These are phyloP conservation scores for Notodonta ziczac DNA, from an alignment of 2,888 invertebrate species.

Conservation along the genomic window DNA sequence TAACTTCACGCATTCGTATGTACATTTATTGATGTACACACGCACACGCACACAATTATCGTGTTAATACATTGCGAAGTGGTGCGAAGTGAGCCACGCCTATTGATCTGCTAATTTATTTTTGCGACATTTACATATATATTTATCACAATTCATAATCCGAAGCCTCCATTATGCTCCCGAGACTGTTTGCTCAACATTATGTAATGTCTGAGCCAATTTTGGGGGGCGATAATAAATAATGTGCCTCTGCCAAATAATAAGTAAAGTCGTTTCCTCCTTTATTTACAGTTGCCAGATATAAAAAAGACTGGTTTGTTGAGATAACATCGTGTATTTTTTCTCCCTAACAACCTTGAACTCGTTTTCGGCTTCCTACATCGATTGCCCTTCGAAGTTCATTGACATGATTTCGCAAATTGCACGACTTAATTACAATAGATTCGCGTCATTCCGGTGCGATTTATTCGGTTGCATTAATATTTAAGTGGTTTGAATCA, in stretches of 20 bases:
- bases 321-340: constrained; percentile 15
- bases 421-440: constrained; percentile 1
- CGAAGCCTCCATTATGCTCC: not conserved
- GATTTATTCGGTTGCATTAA: not conserved
- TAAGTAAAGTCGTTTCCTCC: constrained; percentile 5
- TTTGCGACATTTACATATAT: constrained; percentile 8
- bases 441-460: not conserved
- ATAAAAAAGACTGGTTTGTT: constrained; percentile 18
- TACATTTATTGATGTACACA: not conserved
- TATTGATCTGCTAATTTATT: constrained; percentile 13
- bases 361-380: constrained; percentile 15
- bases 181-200: constrained; percentile 6
- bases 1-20: too few species aligned
- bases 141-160: constrained; percentile 5
- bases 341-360: constrained; percentile 19
- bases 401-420: constrained; percentile 13
- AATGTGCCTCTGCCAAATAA: constrained; percentile 13
- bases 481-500: not conserved
- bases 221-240: constrained; percentile 23
- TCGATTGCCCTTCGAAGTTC: constrained; percentile 19
- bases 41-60: constrained; percentile 15
- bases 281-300: constrained; percentile 13
- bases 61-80: constrained; percentile 17
- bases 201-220: constrained; percentile 15
- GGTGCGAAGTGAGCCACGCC: constrained; percentile 5